These are phyloP conservation scores for Hirtodrosophila histrioides DNA, from an alignment of 2,888 invertebrate species.

Conservation along the genomic window DNA sequence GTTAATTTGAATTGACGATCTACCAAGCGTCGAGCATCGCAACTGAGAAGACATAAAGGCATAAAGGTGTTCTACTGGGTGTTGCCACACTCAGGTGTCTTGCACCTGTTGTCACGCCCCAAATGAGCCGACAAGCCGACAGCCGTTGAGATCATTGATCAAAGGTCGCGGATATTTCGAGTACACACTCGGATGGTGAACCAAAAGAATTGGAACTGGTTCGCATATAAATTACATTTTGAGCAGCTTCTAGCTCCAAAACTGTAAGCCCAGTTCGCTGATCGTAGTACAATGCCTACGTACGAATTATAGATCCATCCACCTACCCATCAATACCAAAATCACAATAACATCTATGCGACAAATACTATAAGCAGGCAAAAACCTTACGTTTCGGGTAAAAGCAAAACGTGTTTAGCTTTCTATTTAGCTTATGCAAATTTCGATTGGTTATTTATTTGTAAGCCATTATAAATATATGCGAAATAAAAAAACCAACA, in stretches of 20 bases:
- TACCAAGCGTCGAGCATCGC: background rate
- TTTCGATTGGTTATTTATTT: conserved; percentile 70
- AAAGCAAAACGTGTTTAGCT: conserved; percentile 79
- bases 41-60: background rate
- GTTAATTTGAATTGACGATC: conserved; percentile 35
- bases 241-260: conserved; percentile 16
- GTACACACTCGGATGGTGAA: conserved; percentile 1
- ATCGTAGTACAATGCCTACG: conserved; percentile 5
- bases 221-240: conserved; percentile 14
- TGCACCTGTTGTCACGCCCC: conserved; percentile 30
- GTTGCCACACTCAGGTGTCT: conserved; percentile 10
- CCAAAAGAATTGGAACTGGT: conserved; percentile 30
- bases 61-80: background rate
- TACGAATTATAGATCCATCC: conserved; percentile 12
- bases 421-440: conserved; percentile 80
- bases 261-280: background rate
- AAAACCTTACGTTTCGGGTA: conserved; percentile 61
- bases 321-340: conserved; percentile 31
- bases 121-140: background rate
- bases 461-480: conserved; percentile 61
- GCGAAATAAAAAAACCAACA: conserved; percentile 50
- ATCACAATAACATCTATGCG: conserved; percentile 10
- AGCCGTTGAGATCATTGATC: conserved; percentile 38
- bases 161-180: conserved; percentile 6
- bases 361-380: conserved; percentile 17